Percentiles rank a stretch among this genome's conserved stretches.
Evolutionary conservation across 2,888 invertebrate genomes (phyloP).

Genomic region (Eurytoma adleriae): DNA sequence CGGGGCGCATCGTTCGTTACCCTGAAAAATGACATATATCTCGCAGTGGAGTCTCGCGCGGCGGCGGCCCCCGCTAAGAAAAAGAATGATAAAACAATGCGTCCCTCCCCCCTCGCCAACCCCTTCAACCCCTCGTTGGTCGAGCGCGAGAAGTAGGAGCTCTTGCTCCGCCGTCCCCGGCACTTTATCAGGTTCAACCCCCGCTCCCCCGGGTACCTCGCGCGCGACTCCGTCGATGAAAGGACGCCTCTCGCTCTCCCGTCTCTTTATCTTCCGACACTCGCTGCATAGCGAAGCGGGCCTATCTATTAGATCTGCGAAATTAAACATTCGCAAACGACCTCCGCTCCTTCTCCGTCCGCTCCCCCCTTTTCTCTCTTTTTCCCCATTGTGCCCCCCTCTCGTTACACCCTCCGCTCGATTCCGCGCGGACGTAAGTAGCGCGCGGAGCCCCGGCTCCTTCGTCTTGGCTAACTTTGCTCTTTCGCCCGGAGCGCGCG

Average conservation of each 20-base stretch:
- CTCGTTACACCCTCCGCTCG: neutral
- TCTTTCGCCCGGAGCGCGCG: conserved; percentile 46
- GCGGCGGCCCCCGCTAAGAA: conserved; percentile 6
- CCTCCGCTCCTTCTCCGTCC: conserved; percentile 1
- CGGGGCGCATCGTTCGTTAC: conserved; percentile 62
- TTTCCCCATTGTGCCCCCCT: neutral
- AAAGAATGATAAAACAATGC: conserved; percentile 59
- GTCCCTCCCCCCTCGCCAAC: neutral
- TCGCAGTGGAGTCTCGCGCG: neutral
- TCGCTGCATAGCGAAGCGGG: conserved; percentile 44
- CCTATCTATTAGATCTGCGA: conserved; percentile 53
- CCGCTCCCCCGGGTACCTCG: conserved; percentile 7
- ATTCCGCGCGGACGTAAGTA: neutral
- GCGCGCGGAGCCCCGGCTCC: neutral
- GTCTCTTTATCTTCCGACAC: conserved; percentile 39
- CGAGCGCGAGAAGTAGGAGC: conserved; percentile 42
- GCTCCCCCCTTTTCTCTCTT: neutral
- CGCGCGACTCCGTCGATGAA: conserved; percentile 35
- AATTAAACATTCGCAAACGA: conserved; percentile 59
- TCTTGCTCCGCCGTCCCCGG: neutral
- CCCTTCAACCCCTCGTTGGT: neutral
- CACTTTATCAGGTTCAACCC: conserved; percentile 19
- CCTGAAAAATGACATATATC: conserved; percentile 67
- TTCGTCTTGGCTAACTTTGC: conserved; percentile 11
- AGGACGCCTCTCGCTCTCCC: conserved; percentile 33